Evolutionary conservation across 2,797 vertebrate genomes (phyloP), one percentile per base, ranked within the genome.

Genomic region (Typhlichthys subterraneus): DNA sequence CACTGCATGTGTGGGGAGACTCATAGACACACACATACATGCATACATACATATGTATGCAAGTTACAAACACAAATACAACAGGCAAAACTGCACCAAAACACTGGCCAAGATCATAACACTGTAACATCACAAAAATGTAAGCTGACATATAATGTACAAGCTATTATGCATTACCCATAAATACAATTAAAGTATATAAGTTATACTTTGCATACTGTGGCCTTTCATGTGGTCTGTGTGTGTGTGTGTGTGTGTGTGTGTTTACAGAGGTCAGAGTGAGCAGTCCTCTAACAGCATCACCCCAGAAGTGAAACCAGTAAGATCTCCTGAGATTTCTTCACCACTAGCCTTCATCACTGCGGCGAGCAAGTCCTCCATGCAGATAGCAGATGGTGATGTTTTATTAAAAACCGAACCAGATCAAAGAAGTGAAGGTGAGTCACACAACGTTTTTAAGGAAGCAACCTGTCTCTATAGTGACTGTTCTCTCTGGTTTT

Each of bases 331-430:
- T 12, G 79, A 89, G 17, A 68, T 66, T 10, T 80, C 79, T 0
- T 80, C 79, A 0, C 69, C 77, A 1, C 31, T 82, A 63, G 57
- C 87, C 11, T 72, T 82, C 0, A 1, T 81, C 60, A 14, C 54
- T 1, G 47, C 67, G 7, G 11, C 42, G 15, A 64, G 57, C 67
- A 84, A 72, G 52, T 14, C 62, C 49, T 3, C 46, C 53, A 69
- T 51, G 7, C 68, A 76, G 55, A 69, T 86, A 84, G 52, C 67
- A 76, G 91, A 85, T 60, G 82, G 82, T 33, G 53, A 80, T 10
- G 62, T 70, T 56, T 45, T 45, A 42, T 50, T 67, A 10, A 77
- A 89, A 69, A 56, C 68, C 2, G 75, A 87, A 59, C 45, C 31
- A 1, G 62, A 87, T 0, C 75, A 70, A 6, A 61, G 61, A 70